Conservation (phyloP, 2,797 vertebrate genomes). For the Mus caroli region DNA sequence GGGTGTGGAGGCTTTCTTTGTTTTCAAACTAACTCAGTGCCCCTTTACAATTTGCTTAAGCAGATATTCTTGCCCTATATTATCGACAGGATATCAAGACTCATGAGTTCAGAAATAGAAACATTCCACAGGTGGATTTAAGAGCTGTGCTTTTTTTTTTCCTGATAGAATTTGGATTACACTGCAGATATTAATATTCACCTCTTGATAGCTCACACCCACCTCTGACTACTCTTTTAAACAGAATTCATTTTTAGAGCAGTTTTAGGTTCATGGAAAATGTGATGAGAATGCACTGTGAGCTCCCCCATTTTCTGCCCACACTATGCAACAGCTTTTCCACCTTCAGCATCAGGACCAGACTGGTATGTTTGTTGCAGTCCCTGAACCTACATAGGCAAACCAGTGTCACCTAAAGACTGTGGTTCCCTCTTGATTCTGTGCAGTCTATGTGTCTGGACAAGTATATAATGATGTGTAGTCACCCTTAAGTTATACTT, state of each 20-base stretch:
- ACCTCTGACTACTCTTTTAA: neutral
- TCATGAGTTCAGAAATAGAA: conserved; percentile 20
- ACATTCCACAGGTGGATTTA: neutral
- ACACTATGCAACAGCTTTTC: neutral
- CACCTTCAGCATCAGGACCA: neutral
- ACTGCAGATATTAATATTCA: neutral
- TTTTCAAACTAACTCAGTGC: conserved; percentile 49
- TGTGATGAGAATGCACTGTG: neutral
- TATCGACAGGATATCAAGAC: conserved; percentile 7
- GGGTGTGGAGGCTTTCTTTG: neutral
- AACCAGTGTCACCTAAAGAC: neutral
- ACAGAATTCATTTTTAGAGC: neutral
- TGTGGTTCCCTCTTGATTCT: neutral
- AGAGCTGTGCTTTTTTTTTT: neutral
- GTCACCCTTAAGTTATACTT: neutral
- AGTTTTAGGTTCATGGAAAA: neutral
- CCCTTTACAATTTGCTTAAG: neutral
- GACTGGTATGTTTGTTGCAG: neutral
- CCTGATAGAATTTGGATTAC: conserved; percentile 23
- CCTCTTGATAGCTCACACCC: neutral
- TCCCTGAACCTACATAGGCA: too few species aligned
- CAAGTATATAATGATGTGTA: neutral
- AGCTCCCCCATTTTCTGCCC: neutral
- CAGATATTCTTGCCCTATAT: neutral
- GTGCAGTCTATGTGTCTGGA: neutral